phyloP scores from a whole-genome alignment of 2,797 vertebrate genomes.

The Florisuga fusca region DNA sequence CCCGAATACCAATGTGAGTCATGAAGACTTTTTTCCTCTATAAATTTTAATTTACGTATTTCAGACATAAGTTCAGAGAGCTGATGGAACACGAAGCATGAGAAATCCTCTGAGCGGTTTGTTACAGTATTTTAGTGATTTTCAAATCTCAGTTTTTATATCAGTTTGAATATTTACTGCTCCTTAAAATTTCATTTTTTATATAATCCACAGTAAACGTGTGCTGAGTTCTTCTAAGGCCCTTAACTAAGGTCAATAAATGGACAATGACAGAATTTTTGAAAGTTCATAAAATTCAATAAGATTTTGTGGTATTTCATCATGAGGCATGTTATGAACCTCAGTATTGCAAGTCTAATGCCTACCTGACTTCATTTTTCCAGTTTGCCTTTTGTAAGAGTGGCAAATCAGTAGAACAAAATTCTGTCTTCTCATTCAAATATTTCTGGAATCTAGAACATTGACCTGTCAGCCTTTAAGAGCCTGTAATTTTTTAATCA shows the following conservation, averaged over 20 bases:
- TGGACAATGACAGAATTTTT: background rate
- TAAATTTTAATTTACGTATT: background rate
- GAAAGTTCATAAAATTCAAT: background rate
- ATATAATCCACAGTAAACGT: background rate
- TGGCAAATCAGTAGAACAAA: background rate
- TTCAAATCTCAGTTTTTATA: background rate
- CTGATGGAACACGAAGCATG: background rate
- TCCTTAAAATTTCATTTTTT: background rate
- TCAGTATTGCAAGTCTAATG: background rate
- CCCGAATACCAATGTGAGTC: background rate
- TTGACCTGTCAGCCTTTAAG: background rate
- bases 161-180: background rate
- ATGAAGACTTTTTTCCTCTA: background rate
- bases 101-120: background rate
- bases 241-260: background rate
- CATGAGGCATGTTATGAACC: background rate
- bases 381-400: background rate
- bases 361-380: background rate
- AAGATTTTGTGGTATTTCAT: background rate
- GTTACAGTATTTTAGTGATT: background rate
- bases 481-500: conserved; percentile 36
- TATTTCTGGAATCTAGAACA: background rate
- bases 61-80: background rate
- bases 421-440: background rate
- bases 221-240: background rate